Percentiles rank a stretch among this genome's conserved stretches.
Conservation (phyloP, 2,113 vertebrate species). For the Odontesthes bonariensis region DNA sequence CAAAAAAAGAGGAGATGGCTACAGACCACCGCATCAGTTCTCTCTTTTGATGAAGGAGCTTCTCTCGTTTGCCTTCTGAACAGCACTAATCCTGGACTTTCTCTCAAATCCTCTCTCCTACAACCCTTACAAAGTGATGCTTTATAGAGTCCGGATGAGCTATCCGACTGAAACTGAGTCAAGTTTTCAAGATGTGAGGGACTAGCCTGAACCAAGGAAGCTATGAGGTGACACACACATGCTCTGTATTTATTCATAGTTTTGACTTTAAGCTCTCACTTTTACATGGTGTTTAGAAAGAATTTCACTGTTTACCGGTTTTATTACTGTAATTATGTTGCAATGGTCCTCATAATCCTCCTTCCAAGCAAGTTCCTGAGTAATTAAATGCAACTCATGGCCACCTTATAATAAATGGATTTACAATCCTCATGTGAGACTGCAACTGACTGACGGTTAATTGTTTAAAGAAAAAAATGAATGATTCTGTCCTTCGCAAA, state of each 20-base stretch:
- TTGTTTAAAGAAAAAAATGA: background rate
- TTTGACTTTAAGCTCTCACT: conserved; percentile 15
- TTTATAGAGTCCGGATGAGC: conserved; percentile 16
- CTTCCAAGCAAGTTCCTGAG: background rate
- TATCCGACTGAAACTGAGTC: background rate
- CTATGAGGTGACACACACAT: conserved; percentile 2
- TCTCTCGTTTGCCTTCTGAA: conserved; percentile 35
- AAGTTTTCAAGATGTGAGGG: background rate
- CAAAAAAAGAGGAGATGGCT: conserved; percentile 24
- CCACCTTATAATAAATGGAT: conserved; percentile 5
- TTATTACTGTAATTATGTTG: conserved; percentile 8
- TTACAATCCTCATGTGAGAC: too few relatives aligned
- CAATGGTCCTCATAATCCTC: background rate
- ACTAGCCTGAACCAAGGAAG: conserved; percentile 5
- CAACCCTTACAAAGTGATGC: conserved; percentile 6
- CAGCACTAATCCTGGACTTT: conserved; percentile 23
- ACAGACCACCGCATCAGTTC: conserved; percentile 14
- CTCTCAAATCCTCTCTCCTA: conserved; percentile 15
- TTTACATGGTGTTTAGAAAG: conserved; percentile 6
- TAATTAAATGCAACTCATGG: conserved; percentile 21
- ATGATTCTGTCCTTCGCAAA: background rate
- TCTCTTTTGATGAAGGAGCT: conserved; percentile 31
- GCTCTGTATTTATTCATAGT: conserved; percentile 12
- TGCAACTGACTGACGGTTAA: background rate
- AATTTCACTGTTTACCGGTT: background rate